A percentile compares a stretch with the other conserved stretches of the same genome.
These are phyloP conservation scores for Calliopsis andreniformis DNA, from an alignment of 1,140 invertebrate genomes.

Conservation along the genomic window DNA sequence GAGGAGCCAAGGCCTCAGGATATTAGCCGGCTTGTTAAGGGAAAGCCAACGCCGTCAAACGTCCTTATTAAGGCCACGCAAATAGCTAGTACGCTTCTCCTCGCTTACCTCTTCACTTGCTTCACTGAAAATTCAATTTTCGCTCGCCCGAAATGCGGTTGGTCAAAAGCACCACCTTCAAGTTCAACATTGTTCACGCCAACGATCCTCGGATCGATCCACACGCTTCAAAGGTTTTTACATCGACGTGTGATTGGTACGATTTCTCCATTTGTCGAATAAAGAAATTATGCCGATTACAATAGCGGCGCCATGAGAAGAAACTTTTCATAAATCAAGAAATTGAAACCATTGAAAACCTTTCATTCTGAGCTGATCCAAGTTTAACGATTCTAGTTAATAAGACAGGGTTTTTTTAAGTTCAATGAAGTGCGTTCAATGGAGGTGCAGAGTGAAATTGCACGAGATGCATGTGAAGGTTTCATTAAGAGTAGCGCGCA, in stretches of 20 bases:
- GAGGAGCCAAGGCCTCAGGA: slow-evolving; percentile 66
- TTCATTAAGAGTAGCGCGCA: slow-evolving; percentile 54
- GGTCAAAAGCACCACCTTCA: slow-evolving; percentile 59
- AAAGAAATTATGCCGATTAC: too few relatives aligned
- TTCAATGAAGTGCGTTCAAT: slow-evolving; percentile 11
- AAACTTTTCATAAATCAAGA: too few relatives aligned
- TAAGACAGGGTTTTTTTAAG: slow-evolving; percentile 6
- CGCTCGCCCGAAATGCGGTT: slow-evolving; percentile 60
- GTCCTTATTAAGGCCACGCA: slow-evolving; percentile 70
- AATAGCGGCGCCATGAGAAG: too few relatives aligned
- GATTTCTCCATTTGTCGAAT: too few relatives aligned
- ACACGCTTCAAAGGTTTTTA: slow-evolving; percentile 26
- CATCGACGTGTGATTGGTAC: background rate
- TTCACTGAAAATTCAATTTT: slow-evolving; percentile 67
- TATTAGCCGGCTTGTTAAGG: slow-evolving; percentile 75
- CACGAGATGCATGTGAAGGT: slow-evolving; percentile 42
- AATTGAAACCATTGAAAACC: background rate
- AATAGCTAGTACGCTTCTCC: slow-evolving; percentile 55
- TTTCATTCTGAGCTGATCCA: background rate
- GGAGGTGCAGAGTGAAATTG: slow-evolving; percentile 27
- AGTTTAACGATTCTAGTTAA: slow-evolving; percentile 17
- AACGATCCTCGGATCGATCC: slow-evolving; percentile 19
- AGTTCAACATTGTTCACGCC: slow-evolving; percentile 41
- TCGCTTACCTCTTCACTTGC: slow-evolving; percentile 38
- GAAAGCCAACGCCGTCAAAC: slow-evolving; percentile 65